Base-by-base conservation (phyloP, 2,888 invertebrate species). In the Melanostoma mellinum region DNA sequence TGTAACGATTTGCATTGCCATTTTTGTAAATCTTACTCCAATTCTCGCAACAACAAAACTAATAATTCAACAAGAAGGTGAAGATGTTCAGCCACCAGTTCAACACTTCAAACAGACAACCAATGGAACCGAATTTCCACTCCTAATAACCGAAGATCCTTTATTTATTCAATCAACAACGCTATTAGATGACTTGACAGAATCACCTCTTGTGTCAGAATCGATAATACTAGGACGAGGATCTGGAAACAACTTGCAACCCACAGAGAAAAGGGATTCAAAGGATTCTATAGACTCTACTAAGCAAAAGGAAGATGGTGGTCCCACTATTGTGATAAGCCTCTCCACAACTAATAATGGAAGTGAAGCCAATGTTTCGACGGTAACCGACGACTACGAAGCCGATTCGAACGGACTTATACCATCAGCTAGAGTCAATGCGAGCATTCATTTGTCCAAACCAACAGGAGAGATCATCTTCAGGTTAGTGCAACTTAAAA, bases 71-170 rank as follows among this genome's bases (percentile, higher is more conserved):
- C 67, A 74, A 3, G 40, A 67, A 48, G 61, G 50, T 1, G 44
- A 48, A 9, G 48, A 44, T 50, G 36, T 80, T 20, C 84, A 75
- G 5, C 76, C 85, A 6, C 61, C 85, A 6, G 78, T 8, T 42
- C 85, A 85, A 30, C 79, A 68, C 44, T 80, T 76, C n/a, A 9
- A 63, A 3, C 75, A 56, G 32, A 67, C 48, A 0, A 75, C 79
- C 4, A 85, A 85, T 73, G 85, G 80, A 50, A 85, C 85, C 2
- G 68, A 73, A 30, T 80, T 73, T 48, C 85, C 85, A 0, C 60
- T 85, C 1, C 55, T 74, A 40, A 36, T 74, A 6, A 68, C 69
- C 8, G 84, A 79, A 32, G 81, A 72, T 61, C 76, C 61, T 33
- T 38, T 56, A 9, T 0, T 30, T 2, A 68, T 68, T 20, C 44